Evolutionary conservation across 2,888 invertebrate species (phyloP).

Genomic region (Disparrhopalites patrizii): DNA sequence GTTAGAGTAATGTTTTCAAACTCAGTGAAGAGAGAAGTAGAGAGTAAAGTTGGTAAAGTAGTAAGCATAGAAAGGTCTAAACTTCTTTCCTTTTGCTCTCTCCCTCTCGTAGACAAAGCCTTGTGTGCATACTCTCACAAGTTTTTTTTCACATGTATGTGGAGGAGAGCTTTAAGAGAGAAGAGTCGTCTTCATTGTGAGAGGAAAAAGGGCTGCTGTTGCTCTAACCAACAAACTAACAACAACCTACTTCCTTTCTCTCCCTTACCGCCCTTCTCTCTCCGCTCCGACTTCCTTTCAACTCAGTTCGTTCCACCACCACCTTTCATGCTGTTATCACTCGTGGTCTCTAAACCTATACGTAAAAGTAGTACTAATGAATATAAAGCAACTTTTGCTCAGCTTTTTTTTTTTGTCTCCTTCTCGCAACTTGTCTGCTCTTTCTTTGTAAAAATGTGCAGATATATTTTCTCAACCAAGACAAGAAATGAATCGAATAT

Average conservation of each 20-base stretch:
- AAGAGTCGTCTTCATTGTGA: constrained; percentile 1
- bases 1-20: constrained; percentile 1
- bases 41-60: constrained; percentile 2
- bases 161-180: background rate
- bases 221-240: constrained; percentile 24
- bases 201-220: background rate
- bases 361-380: too few species aligned
- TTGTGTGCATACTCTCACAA: background rate
- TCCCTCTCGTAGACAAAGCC: background rate
- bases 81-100: background rate
- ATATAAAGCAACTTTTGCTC: background rate
- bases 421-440: too few species aligned
- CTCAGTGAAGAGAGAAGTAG: constrained; percentile 2
- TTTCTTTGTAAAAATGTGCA: too few species aligned
- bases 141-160: background rate
- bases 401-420: too few species aligned
- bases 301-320: constrained; percentile 17
- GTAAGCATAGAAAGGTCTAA: background rate
- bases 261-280: constrained; percentile 16
- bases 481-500: too few species aligned
- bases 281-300: constrained; percentile 17
- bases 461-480: too few species aligned
- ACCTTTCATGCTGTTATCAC: constrained; percentile 16
- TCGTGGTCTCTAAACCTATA: constrained; percentile 17
- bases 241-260: constrained; percentile 36